Evolutionary conservation across 1,140 invertebrate species (phyloP).

Genomic region (Ganaspis sp.): DNA sequence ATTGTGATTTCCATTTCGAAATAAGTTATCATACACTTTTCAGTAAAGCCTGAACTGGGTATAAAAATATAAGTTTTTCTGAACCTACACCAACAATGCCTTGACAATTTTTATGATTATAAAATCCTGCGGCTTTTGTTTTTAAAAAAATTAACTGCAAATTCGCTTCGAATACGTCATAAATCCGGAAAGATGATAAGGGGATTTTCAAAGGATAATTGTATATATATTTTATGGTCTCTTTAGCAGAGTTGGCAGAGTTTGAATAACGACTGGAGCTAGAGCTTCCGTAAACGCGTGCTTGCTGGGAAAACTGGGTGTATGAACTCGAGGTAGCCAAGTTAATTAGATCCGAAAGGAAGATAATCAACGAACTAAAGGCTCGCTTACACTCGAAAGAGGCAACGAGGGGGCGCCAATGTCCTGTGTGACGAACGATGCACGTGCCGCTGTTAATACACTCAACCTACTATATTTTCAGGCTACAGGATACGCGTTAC

Average conservation of each 20-base stretch:
- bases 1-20: too few relatives aligned
- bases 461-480: conserved; percentile 19
- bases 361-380: conserved; percentile 36
- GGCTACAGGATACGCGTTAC: not conserved
- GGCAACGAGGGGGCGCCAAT: not conserved
- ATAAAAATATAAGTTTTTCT: too few relatives aligned
- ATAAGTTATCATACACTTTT: too few relatives aligned
- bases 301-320: conserved; percentile 13
- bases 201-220: not conserved
- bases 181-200: not conserved
- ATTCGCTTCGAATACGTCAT: not conserved
- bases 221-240: not conserved
- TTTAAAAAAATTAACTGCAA: too few relatives aligned
- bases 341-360: conserved; percentile 41
- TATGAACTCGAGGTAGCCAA: conserved; percentile 6
- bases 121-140: too few relatives aligned
- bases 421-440: conserved; percentile 18
- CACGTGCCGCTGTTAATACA: conserved; percentile 32
- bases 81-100: too few relatives aligned
- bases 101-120: too few relatives aligned
- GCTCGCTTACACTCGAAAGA: conserved; percentile 7
- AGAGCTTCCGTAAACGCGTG: not conserved
- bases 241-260: conserved; percentile 4
- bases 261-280: conserved; percentile 17
- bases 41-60: too few relatives aligned